Conservation (phyloP, 2,113 vertebrate genomes). For the Crotalus helleri region DNA sequence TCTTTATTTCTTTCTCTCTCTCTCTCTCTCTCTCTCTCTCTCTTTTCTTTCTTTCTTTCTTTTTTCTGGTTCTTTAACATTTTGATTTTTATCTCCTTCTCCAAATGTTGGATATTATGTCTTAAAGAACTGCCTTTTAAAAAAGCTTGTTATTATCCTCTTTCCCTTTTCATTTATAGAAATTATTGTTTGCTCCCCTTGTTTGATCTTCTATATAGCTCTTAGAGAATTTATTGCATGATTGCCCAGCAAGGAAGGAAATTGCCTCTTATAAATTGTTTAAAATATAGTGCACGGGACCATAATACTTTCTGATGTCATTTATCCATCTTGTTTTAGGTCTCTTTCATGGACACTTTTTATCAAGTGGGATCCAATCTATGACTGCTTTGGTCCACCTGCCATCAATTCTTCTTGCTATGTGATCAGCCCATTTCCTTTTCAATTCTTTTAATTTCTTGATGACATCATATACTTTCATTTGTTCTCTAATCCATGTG, state of each 20-base stretch:
- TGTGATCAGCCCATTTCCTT: neutral
- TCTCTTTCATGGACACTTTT: neutral
- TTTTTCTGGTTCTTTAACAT: neutral
- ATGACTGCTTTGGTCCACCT: neutral
- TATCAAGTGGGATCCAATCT: neutral
- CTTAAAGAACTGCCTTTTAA: neutral
- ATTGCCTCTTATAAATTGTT: fast-evolving
- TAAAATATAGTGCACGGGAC: neutral
- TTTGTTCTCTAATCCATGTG: neutral
- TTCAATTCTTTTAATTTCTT: neutral
- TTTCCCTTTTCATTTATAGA: neutral
- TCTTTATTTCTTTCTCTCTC: neutral
- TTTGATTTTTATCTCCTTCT: neutral
- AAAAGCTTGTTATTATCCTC: neutral
- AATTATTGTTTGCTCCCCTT: neutral
- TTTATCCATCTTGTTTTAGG: neutral
- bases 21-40: neutral
- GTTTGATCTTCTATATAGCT: neutral
- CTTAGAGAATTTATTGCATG: fast-evolving
- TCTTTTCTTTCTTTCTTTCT: neutral
- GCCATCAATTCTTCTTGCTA: neutral
- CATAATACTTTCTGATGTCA: neutral
- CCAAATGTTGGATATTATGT: neutral
- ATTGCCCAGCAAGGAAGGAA: fast-evolving
- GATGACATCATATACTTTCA: neutral